These are phyloP conservation scores for Nebria ingens DNA, from an alignment of 1,140 invertebrate species.

Conservation along the genomic window DNA sequence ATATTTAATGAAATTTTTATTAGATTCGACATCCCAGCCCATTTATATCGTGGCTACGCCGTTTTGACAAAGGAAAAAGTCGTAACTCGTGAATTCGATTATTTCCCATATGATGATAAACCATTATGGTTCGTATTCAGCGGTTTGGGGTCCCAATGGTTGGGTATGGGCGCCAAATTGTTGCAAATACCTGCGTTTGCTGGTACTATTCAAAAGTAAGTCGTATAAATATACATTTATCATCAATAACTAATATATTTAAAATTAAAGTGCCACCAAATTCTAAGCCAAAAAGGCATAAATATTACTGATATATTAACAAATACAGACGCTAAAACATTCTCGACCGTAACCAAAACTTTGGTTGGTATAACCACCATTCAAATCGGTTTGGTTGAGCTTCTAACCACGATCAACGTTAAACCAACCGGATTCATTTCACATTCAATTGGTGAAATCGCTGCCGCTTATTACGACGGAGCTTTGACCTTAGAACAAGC, in stretches of 20 bases:
- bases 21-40: slow-evolving; percentile 41
- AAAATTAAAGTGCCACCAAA: slow-evolving; percentile 17
- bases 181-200: slow-evolving; percentile 59
- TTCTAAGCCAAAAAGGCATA: slow-evolving; percentile 45
- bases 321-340: slow-evolving; percentile 43
- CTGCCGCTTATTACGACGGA: slow-evolving; percentile 76
- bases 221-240: neutral
- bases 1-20: no score
- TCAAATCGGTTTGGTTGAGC: slow-evolving; percentile 67
- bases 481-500: slow-evolving; percentile 71
- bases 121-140: slow-evolving; percentile 84
- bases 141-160: slow-evolving; percentile 86
- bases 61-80: slow-evolving; percentile 38
- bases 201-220: slow-evolving; percentile 54
- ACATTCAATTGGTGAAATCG: slow-evolving; percentile 70
- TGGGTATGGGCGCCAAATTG: slow-evolving; percentile 61
- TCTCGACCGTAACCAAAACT: slow-evolving; percentile 50
- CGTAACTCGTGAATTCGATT: slow-evolving; percentile 46
- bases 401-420: slow-evolving; percentile 52
- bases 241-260: slow-evolving; percentile 14
- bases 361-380: slow-evolving; percentile 66
- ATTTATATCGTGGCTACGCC: slow-evolving; percentile 47
- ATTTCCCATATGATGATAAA: slow-evolving; percentile 46
- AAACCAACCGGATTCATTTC: slow-evolving; percentile 64
- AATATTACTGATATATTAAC: slow-evolving; percentile 52